Conservation (phyloP, 2,113 vertebrate species). For the Microcebus murinus region DNA sequence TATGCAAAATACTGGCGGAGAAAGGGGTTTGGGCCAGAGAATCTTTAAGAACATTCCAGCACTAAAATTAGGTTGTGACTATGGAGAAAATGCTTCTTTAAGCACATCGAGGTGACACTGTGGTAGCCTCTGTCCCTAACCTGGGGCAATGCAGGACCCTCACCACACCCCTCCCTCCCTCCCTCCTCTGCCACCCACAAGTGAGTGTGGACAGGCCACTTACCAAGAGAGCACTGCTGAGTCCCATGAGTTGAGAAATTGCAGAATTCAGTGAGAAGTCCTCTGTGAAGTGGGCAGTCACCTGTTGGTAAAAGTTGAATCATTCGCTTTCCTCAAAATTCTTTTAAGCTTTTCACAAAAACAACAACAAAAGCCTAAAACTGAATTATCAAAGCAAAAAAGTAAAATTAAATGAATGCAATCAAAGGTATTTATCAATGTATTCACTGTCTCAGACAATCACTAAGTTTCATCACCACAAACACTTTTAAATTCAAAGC, state of each 20-base stretch:
- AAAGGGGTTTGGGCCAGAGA: neutral
- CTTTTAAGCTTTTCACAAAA: neutral
- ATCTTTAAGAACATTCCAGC: neutral
- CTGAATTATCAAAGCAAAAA: neutral
- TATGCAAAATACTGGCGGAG: neutral
- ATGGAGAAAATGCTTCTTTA: neutral
- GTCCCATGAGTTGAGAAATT: conserved; percentile 95
- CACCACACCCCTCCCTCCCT: accelerated
- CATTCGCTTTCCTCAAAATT: neutral
- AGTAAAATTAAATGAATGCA: neutral
- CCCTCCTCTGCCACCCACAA: no score
- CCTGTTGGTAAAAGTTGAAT: conserved; percentile 83
- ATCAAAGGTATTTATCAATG: neutral
- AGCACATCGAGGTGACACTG: neutral
- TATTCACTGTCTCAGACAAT: neutral
- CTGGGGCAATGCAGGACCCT: neutral
- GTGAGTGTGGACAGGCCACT: conserved; percentile 71
- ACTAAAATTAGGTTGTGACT: neutral
- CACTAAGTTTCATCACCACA: neutral
- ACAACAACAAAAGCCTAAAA: no score
- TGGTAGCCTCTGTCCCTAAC: neutral
- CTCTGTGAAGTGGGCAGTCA: conserved; percentile 92
- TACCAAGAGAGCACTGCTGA: conserved; percentile 92
- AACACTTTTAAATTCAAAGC: neutral
- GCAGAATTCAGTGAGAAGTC: conserved; percentile 94